Percentiles rank a stretch among this genome's conserved stretches.
Evolutionary conservation across 2,113 vertebrate species (phyloP).

Genomic region (Tragelaphus scriptus): DNA sequence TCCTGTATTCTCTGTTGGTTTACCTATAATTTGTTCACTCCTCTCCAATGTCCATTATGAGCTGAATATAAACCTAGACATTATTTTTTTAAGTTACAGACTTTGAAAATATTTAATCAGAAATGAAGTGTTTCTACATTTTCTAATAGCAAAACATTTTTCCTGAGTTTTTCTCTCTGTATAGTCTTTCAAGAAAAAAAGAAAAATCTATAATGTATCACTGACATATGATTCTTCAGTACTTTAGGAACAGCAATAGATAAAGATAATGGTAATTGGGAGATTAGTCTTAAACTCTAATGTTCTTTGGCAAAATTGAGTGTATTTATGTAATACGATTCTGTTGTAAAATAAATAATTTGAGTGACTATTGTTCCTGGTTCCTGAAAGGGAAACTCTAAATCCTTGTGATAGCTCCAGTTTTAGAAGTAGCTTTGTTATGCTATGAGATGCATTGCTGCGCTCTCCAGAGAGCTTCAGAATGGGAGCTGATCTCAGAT

Average conservation of each 20-base stretch:
- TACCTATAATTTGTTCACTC: background rate
- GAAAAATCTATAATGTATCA: background rate
- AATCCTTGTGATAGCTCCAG: background rate
- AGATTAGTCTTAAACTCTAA: background rate
- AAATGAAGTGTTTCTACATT: background rate
- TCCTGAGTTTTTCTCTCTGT: background rate
- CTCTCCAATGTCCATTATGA: background rate
- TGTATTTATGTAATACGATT: background rate
- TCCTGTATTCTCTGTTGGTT: background rate
- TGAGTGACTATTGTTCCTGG: background rate
- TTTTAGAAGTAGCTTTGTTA: background rate
- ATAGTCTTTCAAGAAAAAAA: background rate
- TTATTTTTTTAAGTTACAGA: background rate
- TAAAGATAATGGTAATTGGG: background rate
- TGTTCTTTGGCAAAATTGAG: background rate
- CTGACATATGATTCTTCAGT: background rate
- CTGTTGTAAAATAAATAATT: background rate
- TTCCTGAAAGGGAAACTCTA: background rate
- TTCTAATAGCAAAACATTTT: background rate
- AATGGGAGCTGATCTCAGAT: background rate
- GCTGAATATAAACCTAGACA: background rate
- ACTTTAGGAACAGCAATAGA: background rate
- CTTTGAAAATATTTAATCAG: background rate
- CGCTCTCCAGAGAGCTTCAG: background rate
- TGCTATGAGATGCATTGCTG: background rate